Evolutionary conservation across 35 echinoderm and acorn worm species (phyloP).

Genomic region (Apostichopus japonicus): DNA sequence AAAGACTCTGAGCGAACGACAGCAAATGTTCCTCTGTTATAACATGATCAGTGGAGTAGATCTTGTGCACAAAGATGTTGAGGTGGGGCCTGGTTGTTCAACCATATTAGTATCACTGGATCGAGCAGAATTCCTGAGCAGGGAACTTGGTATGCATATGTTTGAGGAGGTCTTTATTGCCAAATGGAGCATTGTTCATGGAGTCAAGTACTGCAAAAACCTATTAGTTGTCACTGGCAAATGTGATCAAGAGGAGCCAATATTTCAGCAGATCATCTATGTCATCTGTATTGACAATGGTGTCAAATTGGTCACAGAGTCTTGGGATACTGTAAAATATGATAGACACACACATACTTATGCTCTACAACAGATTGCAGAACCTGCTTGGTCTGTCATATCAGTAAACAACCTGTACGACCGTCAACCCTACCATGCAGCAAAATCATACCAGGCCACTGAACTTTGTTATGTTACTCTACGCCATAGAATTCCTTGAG

Average conservation of each 20-base stretch:
- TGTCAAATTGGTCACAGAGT: conserved; percentile 47
- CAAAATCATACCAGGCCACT: no score
- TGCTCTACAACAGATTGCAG: conserved; percentile 22
- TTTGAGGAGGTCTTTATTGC: conserved; percentile 57
- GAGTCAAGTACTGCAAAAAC: not conserved
- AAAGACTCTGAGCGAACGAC: conserved; percentile 39
- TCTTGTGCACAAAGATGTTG: not conserved
- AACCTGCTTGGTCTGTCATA: no score
- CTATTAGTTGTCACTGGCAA: conserved; percentile 32
- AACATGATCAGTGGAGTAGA: not conserved
- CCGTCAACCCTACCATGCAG: no score
- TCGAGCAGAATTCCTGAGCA: not conserved
- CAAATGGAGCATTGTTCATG: conserved; percentile 38
- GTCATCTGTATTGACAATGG: conserved; percentile 54
- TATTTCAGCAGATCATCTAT: conserved; percentile 43
- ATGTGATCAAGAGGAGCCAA: conserved; percentile 4
- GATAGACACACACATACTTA: conserved; percentile 61
- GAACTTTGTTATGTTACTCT: no score
- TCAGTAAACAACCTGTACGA: no score
- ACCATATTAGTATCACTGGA: conserved; percentile 31
- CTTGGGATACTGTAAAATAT: not conserved
- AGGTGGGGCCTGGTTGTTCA: conserved; percentile 40
- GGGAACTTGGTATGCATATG: conserved; percentile 13
- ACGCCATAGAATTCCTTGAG: no score
- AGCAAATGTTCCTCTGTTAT: conserved; percentile 51